Evolutionary conservation across 2,113 vertebrate species (phyloP), one percentile per base, ranked within the genome.

Genomic region (Aspiorhynchus laticeps): DNA sequence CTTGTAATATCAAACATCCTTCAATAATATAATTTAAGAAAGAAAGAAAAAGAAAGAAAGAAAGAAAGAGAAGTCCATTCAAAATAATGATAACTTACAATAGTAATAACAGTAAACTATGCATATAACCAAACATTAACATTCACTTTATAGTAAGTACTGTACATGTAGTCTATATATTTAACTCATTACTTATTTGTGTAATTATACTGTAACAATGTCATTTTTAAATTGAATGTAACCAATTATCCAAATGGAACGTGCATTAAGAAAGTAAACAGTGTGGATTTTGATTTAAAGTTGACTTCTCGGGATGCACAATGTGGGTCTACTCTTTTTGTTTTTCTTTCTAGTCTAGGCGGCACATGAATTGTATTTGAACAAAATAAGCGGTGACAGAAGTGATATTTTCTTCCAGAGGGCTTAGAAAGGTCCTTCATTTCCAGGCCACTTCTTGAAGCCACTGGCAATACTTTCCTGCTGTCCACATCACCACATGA

Each of bases 341-440:
- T 10, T 77, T 73, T 51, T 51, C 46, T 51, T 51, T 77, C 6
- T 77, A 17, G 36, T 7, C 71, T 74, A 24, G 10, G 24, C 24
- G 14, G 74, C 75, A 78, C 14, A 83, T 38, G 17, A 36, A 84
- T 38, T 73, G 31, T 71, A 15, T 73, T 73, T 73, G 21, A 21
- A 73, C 67, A 53, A 48, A 53, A 84, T 51, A 31, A 36, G 17
- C 19, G 61, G 8, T 78, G 43, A 76, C 61, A 83, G 17, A 73
- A n/a, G 73, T 65, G 41, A 78, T 78, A 67, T 78, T 65, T 73
- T 67, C n/a, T 67, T 76, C 19, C 24, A 24, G 31, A 77, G 84
- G 41, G 73, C 59, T 87, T 65, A 59, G 31, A 69, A 84, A 84
- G 33, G 76, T 75, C 78, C 67, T 81, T 74, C 21, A 19, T 79